Evolutionary conservation across 2,113 vertebrate species (phyloP), one percentile per base, ranked within the genome.

Genomic region (Vicugna pacos): DNA sequence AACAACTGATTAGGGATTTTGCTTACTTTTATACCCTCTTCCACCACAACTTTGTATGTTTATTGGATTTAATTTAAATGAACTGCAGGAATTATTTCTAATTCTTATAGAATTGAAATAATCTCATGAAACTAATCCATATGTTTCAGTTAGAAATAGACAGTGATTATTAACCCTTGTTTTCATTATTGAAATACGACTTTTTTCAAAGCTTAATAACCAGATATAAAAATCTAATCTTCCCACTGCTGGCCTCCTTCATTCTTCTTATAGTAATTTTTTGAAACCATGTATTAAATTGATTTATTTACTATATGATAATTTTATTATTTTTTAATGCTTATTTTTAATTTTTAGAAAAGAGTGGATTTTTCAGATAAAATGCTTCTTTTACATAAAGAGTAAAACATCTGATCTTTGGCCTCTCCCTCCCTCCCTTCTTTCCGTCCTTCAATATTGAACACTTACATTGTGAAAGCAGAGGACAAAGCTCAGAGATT

Each of bases 291-390:
- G 69, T 62, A 54, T 38, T 83, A 62, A 76, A 83, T 26, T 42
- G 48, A 70, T 64, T 16, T 62, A 26, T 58, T 83, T 79, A 93
- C 56, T 52, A 62, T 11, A 35, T 19, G 48, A 14, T 79, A 2
- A 9, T 54, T 95, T 82, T 42, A 80, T 32, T 93, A 7, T 64
- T 0, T 67, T 54, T 62, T 46, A 6, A 42, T 30, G 54, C 11
- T 79, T 81, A 77, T 30, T 86, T 77, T 95, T 79, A 94, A 62
- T 42, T 42, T 82, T 83, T 48, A 76, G 48, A 35, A 89, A 93
- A 62, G 0, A 32, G 5, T 48, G 1, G 2, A n/a, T 35, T 91
- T 70, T 79, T 90, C 60, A 90, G 11, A 16, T 32, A 82, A 96
- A 88, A 81, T 52, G 1, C 0, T 91, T 89, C 38, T 67, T 65